Conservation (phyloP, 2,888 invertebrate genomes). For the Chloroclystis v-ata region DNA sequence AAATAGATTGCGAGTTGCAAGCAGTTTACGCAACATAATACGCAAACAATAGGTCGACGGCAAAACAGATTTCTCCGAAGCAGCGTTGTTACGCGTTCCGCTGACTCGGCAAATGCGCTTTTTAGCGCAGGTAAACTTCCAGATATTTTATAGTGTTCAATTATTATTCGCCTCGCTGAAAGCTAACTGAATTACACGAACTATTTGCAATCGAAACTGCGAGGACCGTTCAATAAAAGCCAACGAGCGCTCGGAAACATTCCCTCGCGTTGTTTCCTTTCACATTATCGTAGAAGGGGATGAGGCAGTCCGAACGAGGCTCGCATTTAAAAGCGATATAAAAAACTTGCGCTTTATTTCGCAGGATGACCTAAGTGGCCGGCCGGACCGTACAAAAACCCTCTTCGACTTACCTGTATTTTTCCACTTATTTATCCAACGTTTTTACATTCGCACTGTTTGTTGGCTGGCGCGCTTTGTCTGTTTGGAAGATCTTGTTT, state of each 20-base stretch:
- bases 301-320: slow-evolving; percentile 66
- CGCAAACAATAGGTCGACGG: slow-evolving; percentile 47
- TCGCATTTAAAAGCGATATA: slow-evolving; percentile 77
- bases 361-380: slow-evolving; percentile 78
- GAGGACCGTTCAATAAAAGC: slow-evolving; percentile 68
- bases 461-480: slow-evolving; percentile 72
- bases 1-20: slow-evolving; percentile 46
- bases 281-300: slow-evolving; percentile 69
- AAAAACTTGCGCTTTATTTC: slow-evolving; percentile 76
- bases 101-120: slow-evolving; percentile 53
- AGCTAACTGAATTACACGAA: slow-evolving; percentile 71
- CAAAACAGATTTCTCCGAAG: slow-evolving; percentile 49
- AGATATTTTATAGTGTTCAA: slow-evolving; percentile 48
- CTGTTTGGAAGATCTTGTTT: slow-evolving; percentile 74
- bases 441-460: slow-evolving; percentile 75
- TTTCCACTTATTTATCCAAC: slow-evolving; percentile 78
- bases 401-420: slow-evolving; percentile 78
- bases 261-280: slow-evolving; percentile 77
- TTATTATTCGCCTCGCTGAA: slow-evolving; percentile 49
- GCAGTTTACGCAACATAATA: slow-evolving; percentile 56
- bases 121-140: slow-evolving; percentile 45
- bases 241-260: slow-evolving; percentile 70
- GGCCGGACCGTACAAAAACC: slow-evolving; percentile 73
- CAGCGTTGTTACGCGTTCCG: slow-evolving; percentile 52
- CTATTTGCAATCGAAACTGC: slow-evolving; percentile 75